Evolutionary conservation across 2,113 vertebrate genomes (phyloP).

Genomic region (Rhabdornis inornatus): DNA sequence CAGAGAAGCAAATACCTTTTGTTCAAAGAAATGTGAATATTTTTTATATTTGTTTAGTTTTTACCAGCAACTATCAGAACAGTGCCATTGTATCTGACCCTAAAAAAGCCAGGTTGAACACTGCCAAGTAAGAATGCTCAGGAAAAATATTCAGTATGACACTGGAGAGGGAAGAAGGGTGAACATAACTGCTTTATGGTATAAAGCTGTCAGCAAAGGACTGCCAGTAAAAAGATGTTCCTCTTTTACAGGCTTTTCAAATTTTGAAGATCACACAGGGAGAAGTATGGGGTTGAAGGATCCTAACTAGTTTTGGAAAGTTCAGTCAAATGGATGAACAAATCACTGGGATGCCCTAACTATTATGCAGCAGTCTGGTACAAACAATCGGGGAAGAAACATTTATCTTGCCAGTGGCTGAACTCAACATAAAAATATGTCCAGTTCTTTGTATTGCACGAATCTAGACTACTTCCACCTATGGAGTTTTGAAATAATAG

Average conservation of each 20-base stretch:
- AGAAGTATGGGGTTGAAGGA: not conserved
- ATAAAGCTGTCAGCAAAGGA: not conserved
- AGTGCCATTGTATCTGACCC: not conserved
- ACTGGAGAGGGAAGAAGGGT: not conserved
- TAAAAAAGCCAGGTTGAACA: not conserved
- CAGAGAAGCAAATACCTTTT: not conserved
- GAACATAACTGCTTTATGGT: not conserved
- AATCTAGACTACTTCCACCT: not conserved
- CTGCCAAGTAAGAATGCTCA: not conserved
- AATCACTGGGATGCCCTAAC: not conserved
- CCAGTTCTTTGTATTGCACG: not conserved
- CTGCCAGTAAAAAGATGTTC: not conserved
- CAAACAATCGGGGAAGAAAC: constrained; percentile 21
- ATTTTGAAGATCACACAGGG: not conserved
- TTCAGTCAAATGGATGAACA: constrained; percentile 39
- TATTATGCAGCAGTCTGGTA: constrained; percentile 15
- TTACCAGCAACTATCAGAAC: not conserved
- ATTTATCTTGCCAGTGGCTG: constrained; percentile 32
- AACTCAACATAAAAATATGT: not conserved
- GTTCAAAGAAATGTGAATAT: not conserved
- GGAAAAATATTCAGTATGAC: not conserved
- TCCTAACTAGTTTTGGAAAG: constrained; percentile 14
- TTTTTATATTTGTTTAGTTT: not conserved
- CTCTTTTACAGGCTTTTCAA: constrained; percentile 12
- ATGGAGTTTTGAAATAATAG: not conserved